A percentile compares a stretch with the other conserved stretches of the same genome.
Evolutionary conservation across 2,888 invertebrate genomes (phyloP).

Genomic region (Melieria picta): DNA sequence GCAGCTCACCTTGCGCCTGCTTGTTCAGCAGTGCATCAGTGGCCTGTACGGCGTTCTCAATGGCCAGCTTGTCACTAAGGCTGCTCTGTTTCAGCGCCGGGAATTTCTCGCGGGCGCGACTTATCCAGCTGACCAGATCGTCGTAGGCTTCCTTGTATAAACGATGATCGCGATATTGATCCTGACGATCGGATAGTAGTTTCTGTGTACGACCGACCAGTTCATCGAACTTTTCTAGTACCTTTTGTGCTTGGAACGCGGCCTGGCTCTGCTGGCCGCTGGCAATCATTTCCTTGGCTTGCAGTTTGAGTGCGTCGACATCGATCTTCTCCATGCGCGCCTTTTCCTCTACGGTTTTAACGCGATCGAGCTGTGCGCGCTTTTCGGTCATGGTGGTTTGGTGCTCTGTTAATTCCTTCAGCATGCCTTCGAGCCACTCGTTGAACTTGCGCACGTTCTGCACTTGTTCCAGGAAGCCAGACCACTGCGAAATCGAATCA

Average conservation of each 20-base stretch:
- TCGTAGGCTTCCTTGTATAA: slow-evolving; percentile 92
- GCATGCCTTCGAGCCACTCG: slow-evolving; percentile 78
- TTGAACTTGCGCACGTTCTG: slow-evolving; percentile 85
- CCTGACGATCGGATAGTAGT: slow-evolving; percentile 80
- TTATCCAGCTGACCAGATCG: slow-evolving; percentile 88
- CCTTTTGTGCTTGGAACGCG: slow-evolving; percentile 85
- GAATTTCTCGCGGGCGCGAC: slow-evolving; percentile 86
- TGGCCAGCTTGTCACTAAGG: slow-evolving; percentile 85
- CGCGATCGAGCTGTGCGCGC: slow-evolving; percentile 83
- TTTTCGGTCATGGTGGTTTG: slow-evolving; percentile 88
- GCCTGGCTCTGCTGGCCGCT: slow-evolving; percentile 86
- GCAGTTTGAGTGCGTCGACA: slow-evolving; percentile 84
- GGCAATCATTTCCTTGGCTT: slow-evolving; percentile 85
- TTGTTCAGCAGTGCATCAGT: slow-evolving; percentile 86
- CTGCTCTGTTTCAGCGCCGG: slow-evolving; percentile 87
- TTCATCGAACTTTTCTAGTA: slow-evolving; percentile 84
- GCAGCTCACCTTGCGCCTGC: slow-evolving; percentile 88
- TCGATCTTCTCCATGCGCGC: slow-evolving; percentile 90
- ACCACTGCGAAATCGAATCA: slow-evolving; percentile 91
- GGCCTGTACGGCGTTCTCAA: slow-evolving; percentile 89
- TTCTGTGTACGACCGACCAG: slow-evolving; percentile 81
- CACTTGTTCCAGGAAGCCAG: slow-evolving; percentile 88
- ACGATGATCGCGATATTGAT: slow-evolving; percentile 88
- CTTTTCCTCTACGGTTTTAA: slow-evolving; percentile 87
- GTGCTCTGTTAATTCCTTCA: slow-evolving; percentile 78